phyloP scores from a whole-genome alignment of 2,888 invertebrate genomes.

The Branchinecta sandiegonensis region DNA sequence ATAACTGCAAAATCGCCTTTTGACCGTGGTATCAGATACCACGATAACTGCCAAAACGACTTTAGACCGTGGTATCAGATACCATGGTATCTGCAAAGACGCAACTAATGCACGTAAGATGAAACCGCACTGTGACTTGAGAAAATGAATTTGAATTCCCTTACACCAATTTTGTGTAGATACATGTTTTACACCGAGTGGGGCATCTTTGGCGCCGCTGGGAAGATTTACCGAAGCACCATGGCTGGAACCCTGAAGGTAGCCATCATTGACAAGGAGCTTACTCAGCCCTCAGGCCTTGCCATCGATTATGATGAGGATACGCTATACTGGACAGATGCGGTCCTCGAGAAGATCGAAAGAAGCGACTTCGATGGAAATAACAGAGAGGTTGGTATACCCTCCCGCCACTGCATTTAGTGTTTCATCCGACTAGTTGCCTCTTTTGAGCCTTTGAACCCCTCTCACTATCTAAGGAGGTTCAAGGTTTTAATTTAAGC shows the following conservation, averaged over 20 bases:
- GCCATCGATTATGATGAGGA: conserved; percentile 88
- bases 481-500: too few relatives aligned
- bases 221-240: conserved; percentile 84
- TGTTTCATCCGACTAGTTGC: neutral
- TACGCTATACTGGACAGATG: conserved; percentile 94
- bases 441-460: conserved; percentile 4
- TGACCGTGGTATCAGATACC: too few relatives aligned
- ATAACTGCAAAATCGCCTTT: too few relatives aligned
- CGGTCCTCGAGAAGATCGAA: conserved; percentile 87
- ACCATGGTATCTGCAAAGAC: too few relatives aligned
- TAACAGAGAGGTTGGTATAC: conserved; percentile 47
- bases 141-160: too few relatives aligned
- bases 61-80: too few relatives aligned
- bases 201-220: conserved; percentile 81
- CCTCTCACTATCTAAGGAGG: too few relatives aligned
- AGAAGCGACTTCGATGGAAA: conserved; percentile 72
- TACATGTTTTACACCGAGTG: conserved; percentile 90
- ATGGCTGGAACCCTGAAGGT: conserved; percentile 88
- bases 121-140: too few relatives aligned
- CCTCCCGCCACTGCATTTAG: neutral
- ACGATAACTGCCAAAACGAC: too few relatives aligned
- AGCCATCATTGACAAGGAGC: conserved; percentile 71
- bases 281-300: conserved; percentile 88
- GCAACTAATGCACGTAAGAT: too few relatives aligned
- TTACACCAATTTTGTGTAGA: conserved; percentile 31